These are phyloP conservation scores for Notospermus geniculatus DNA, from an alignment of 1,140 invertebrate genomes.

Conservation along the genomic window DNA sequence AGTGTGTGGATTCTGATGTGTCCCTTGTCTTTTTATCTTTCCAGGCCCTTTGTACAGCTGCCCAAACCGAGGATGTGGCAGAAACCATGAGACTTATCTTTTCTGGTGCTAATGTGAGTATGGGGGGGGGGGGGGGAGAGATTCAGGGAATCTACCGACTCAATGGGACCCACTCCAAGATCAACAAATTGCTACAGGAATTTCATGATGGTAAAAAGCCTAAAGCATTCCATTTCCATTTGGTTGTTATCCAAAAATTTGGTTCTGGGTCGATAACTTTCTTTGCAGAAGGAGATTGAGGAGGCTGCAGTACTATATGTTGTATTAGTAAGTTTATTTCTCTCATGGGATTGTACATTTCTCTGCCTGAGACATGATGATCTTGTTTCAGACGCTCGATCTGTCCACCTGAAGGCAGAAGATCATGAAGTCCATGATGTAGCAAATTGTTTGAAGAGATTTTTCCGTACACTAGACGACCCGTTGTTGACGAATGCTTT, in stretches of 20 bases:
- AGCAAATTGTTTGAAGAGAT: constrained; percentile 78
- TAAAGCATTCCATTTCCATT: background rate
- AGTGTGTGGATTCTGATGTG: background rate
- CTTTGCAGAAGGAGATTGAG: too few species aligned
- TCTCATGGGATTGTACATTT: background rate
- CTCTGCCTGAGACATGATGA: background rate
- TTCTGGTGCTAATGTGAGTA: constrained; percentile 47
- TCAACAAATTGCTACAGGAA: constrained; percentile 69
- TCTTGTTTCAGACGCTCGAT: constrained; percentile 69
- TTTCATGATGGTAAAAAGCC: constrained; percentile 62
- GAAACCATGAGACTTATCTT: constrained; percentile 42
- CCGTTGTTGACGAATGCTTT: constrained; percentile 56
- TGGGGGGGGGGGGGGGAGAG: constrained; percentile 67
- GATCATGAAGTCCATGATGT: constrained; percentile 83
- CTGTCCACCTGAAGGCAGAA: constrained; percentile 71
- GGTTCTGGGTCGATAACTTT: too few species aligned
- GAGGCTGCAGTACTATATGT: background rate
- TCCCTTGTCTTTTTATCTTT: constrained; percentile 13
- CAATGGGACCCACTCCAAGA: constrained; percentile 72
- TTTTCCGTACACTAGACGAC: constrained; percentile 67
- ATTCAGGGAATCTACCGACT: constrained; percentile 76
- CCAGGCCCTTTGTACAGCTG: constrained; percentile 33
- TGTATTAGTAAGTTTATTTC: background rate
- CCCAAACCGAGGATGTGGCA: constrained; percentile 32
- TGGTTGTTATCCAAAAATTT: too few species aligned